Base-by-base conservation (phyloP, 2,888 invertebrate species). In the Amphipyra berbera region DNA sequence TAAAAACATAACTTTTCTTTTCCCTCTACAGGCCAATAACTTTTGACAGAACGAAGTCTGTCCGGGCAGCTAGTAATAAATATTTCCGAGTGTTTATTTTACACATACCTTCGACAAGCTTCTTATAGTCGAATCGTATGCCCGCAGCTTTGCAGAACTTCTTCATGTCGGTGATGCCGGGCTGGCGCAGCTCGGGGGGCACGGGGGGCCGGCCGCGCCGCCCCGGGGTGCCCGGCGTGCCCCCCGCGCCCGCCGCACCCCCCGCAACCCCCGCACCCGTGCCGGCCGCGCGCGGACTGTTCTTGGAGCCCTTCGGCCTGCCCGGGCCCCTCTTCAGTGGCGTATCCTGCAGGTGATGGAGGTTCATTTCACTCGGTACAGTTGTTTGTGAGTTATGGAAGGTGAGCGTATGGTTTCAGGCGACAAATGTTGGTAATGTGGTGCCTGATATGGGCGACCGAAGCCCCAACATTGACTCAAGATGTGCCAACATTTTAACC, bases 161-260 rank as follows among this genome's bases (percentile, higher is more conserved):
- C 90, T 94, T 95, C 94, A 95, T 93, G 38, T 95, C 94, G 0
- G 94, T 95, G 82, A 95, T 93, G 54, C 95, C 95, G 6, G 94
- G 94, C 77, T 90, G 88, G 4, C 94, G 82, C 71, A 93, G 85
- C 81, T 94, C 94, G 13, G 90, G 92, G 61, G 94, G 94, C 64
- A 94, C 94, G 67, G 94, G 94, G 55, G 94, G 95, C 1, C 94
- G 85, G 62, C 94, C 95, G 47, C 94, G 90, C 56, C 86, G 73
- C 13, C 89, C 89, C 41, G 82, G 80, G 35, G 82, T 57, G 65
- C 71, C 68, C 57, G 76, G 65, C 9, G 75, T 45, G 52, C 81
- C 74, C 21, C 70, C 61, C 35, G 72, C 13, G 21, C 71, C 68
- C 57, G 76, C 64, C 9, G 75, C 42, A 50, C 81, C 74, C 21